Percentiles rank a stretch among this genome's conserved stretches.
These are phyloP conservation scores for Mesochorus sp. DNA, from an alignment of 2,888 invertebrate species.

Conservation along the genomic window DNA sequence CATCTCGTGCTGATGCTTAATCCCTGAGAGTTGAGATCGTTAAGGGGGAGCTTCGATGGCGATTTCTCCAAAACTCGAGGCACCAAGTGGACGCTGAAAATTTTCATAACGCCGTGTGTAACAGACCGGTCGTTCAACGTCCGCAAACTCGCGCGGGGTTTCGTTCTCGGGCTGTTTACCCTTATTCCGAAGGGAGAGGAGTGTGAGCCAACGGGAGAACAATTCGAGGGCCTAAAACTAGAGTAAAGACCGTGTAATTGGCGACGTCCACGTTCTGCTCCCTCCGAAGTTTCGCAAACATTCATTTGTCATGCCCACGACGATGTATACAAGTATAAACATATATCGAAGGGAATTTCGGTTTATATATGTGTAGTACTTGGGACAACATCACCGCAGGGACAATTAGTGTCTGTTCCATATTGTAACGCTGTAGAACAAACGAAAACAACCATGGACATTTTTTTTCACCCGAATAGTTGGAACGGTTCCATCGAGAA, in stretches of 20 bases:
- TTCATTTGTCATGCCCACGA: constrained; percentile 14
- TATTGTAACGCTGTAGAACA: too few species aligned
- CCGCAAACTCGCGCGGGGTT: constrained; percentile 19
- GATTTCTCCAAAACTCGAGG: constrained; percentile 41
- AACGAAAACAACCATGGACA: too few species aligned
- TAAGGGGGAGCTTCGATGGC: constrained; percentile 12
- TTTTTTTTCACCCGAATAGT: too few species aligned
- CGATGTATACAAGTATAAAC: background rate
- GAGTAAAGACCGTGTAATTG: constrained; percentile 52
- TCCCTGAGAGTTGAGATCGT: constrained; percentile 29
- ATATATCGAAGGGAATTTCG: too few species aligned
- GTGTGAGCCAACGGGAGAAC: background rate
- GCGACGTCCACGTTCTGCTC: background rate
- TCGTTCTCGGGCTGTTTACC: constrained; percentile 50
- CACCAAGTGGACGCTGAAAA: background rate
- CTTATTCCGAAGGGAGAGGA: constrained; percentile 35
- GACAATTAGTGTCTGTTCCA: too few species aligned
- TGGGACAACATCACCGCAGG: too few species aligned
- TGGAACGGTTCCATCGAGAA: too few species aligned
- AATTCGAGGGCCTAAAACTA: constrained; percentile 32
- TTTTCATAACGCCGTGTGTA: background rate
- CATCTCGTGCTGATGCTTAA: constrained; percentile 25
- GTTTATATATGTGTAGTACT: too few species aligned
- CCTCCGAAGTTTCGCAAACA: constrained; percentile 21
- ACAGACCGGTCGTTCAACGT: constrained; percentile 38